Evolutionary conservation across 2,113 vertebrate genomes (phyloP), one percentile per base, ranked within the genome.

Genomic region (Poeciliopsis occidentalis): DNA sequence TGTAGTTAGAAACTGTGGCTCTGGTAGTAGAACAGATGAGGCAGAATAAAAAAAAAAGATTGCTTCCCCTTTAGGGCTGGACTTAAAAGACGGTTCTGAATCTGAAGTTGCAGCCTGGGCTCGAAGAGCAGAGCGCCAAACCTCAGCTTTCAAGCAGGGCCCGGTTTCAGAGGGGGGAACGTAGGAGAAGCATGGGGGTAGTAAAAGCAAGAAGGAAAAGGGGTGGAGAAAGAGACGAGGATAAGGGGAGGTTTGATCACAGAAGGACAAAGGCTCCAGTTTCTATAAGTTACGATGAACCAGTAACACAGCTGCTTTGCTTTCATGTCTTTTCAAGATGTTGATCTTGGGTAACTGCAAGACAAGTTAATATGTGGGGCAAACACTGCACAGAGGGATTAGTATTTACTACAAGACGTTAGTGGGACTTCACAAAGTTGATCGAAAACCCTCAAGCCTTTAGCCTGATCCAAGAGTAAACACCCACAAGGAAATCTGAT

Each of bases 61-160:
- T 69, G 12, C 69, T 80, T 82, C 70, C 73, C 39, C 65, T 51
- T 71, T 74, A 76, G 75, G 57, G 82, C 67, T 37, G 11, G 79
- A 88, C 87, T 86, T 84, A 91, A 94, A 94, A 90, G 70, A 70
- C 15, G 79, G 84, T 82, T 84, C 87, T 91, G 82, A 75, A 91
- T 74, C 81, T 82, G 63, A 69, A 85, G 73, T 79, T 78, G 79
- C 78, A 73, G 91, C 88, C 91, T 93, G 91, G 93, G 93, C 80
- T 88, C 90, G 68, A 89, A 85, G 74, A 80, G 73, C 85, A 22
- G 64, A 70, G 85, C 61, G 88, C 89, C 91, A 86, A 92, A 91
- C 89, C 86, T 87, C 88, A 89, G 85, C 74, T 85, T 88, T 84
- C 83, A 81, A 89, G 79, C 80, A 63, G 22, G 27, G 76, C 78